These are phyloP conservation scores for mouse (Mus musculus) DNA, from an alignment of 2,113 vertebrate genomes.

Conservation along the genomic window GRCm39 chr11:75933001-75933500, in stretches of 20 bases:
- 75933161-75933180: background rate
- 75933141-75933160: slow-evolving; percentile 38
- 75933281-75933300: background rate
- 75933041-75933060: slow-evolving; percentile 42
- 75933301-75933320: background rate
- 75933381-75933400: background rate
- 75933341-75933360: background rate
- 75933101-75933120: slow-evolving; percentile 54
- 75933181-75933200: background rate
- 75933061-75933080: slow-evolving; percentile 1
- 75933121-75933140: slow-evolving; percentile 18
- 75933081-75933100: slow-evolving; percentile 64
- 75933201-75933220: background rate
- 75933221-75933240: background rate
- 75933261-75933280: slow-evolving; percentile 28
- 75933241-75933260: slow-evolving; percentile 58
- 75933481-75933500: slow-evolving; percentile 76
- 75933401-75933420: background rate
- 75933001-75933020: slow-evolving; percentile 27
- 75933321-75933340: background rate
- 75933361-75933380: fast-evolving
- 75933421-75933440: slow-evolving; percentile 19
- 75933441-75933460: slow-evolving; percentile 71
- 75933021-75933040: slow-evolving; percentile 39
- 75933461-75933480: slow-evolving; percentile 77